A percentile compares a stretch with the other conserved stretches of the same genome.
Evolutionary conservation across 2,113 vertebrate species (phyloP).

Genomic region (Cettia cetti): DNA sequence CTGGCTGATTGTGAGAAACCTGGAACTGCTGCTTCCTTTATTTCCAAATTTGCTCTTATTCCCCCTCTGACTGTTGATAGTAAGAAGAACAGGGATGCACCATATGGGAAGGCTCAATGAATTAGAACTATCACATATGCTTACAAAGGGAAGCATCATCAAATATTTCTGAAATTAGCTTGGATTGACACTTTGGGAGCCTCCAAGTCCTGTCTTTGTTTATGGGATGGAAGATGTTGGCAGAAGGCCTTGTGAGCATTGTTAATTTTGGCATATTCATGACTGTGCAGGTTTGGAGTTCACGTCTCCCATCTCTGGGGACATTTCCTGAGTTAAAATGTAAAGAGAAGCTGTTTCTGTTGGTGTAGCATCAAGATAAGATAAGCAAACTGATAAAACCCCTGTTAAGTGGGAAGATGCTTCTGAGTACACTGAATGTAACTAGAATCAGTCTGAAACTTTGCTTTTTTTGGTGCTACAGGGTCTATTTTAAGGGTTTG

Average conservation of each 20-base stretch:
- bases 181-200: not conserved
- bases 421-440: not conserved
- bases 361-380: not conserved
- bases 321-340: not conserved
- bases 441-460: not conserved
- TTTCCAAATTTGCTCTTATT: not conserved
- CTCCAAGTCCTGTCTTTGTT: not conserved
- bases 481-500: not conserved
- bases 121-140: not conserved
- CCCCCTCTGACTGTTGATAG: not conserved
- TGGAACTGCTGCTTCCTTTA: not conserved
- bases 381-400: not conserved
- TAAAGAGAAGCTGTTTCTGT: not conserved
- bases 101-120: not conserved
- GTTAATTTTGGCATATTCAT: not conserved
- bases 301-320: not conserved
- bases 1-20: not conserved
- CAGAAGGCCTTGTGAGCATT: not conserved
- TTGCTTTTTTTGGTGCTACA: not conserved
- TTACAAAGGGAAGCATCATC: not conserved
- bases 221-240: not conserved
- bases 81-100: not conserved
- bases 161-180: not conserved
- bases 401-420: not conserved
- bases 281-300: not conserved